These are phyloP conservation scores for Eleginops maclovinus DNA, from an alignment of 2,113 vertebrate genomes.

Conservation along the genomic window DNA sequence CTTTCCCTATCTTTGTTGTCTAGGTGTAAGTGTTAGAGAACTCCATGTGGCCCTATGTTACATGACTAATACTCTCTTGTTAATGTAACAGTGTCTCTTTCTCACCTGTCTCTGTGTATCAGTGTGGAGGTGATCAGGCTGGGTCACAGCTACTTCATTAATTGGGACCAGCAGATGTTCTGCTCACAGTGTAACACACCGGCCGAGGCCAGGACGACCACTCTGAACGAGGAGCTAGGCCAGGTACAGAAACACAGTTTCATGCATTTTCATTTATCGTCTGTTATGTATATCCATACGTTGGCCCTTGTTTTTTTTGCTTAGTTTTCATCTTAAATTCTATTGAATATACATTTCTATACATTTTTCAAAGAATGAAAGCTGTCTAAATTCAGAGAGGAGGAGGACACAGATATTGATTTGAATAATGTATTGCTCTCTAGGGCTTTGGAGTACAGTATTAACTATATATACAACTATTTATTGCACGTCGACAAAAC, in stretches of 20 bases:
- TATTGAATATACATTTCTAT: background rate
- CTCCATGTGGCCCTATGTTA: background rate
- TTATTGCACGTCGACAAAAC: background rate
- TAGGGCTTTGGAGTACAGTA: background rate
- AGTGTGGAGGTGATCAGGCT: slow-evolving; percentile 96
- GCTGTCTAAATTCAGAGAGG: background rate
- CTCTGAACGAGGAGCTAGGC: slow-evolving; percentile 93
- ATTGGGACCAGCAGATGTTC: slow-evolving; percentile 97
- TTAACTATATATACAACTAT: background rate
- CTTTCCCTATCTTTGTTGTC: background rate
- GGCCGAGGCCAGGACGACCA: slow-evolving; percentile 92
- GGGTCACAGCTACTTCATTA: slow-evolving; percentile 97
- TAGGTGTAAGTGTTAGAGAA: background rate
- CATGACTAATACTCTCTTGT: background rate
- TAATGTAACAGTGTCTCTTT: slow-evolving; percentile 9
- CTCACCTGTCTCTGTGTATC: slow-evolving; percentile 26
- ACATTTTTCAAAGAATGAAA: background rate
- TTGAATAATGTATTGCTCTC: background rate
- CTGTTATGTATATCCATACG: background rate
- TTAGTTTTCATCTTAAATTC: background rate
- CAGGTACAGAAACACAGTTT: slow-evolving; percentile 81
- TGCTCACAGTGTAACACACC: slow-evolving; percentile 86
- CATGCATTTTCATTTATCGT: background rate
- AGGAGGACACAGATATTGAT: background rate
- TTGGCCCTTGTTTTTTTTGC: background rate